phyloP scores from a whole-genome alignment of 2,797 vertebrate species.

The Peromyscus attwateri region DNA sequence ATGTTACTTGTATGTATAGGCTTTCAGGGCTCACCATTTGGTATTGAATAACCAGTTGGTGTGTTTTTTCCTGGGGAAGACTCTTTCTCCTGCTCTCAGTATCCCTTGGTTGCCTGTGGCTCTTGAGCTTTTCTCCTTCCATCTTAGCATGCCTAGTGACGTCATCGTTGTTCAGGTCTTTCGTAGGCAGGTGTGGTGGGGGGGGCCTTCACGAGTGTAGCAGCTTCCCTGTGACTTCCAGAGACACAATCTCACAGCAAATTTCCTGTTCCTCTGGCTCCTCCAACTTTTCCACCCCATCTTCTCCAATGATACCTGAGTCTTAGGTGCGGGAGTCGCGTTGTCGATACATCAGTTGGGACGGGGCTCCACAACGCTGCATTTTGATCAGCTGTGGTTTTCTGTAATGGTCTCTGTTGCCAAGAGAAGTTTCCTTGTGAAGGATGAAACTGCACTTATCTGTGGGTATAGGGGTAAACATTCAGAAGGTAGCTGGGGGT shows the following conservation, averaged over 20 bases:
- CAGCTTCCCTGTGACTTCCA: neutral
- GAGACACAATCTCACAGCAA: neutral
- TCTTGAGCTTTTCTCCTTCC: neutral
- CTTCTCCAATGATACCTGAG: neutral
- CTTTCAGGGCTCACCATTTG: neutral
- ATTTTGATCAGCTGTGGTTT: neutral
- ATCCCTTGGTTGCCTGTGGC: neutral
- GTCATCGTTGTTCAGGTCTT: neutral
- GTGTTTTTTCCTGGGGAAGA: neutral
- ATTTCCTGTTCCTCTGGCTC: neutral
- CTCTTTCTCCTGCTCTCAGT: neutral
- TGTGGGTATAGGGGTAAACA: neutral
- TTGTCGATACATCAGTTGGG: neutral
- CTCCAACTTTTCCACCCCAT: neutral
- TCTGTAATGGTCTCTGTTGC: neutral
- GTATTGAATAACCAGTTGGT: neutral
- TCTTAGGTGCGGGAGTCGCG: neutral
- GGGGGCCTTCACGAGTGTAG: neutral
- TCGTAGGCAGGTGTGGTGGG: neutral
- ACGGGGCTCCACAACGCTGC: neutral
- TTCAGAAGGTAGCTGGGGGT: neutral
- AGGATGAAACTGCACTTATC: neutral
- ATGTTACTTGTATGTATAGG: neutral
- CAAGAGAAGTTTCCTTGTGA: neutral
- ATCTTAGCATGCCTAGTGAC: neutral